phyloP scores from a whole-genome alignment of 2,113 vertebrate species.

The Neomonachus schauinslandi region DNA sequence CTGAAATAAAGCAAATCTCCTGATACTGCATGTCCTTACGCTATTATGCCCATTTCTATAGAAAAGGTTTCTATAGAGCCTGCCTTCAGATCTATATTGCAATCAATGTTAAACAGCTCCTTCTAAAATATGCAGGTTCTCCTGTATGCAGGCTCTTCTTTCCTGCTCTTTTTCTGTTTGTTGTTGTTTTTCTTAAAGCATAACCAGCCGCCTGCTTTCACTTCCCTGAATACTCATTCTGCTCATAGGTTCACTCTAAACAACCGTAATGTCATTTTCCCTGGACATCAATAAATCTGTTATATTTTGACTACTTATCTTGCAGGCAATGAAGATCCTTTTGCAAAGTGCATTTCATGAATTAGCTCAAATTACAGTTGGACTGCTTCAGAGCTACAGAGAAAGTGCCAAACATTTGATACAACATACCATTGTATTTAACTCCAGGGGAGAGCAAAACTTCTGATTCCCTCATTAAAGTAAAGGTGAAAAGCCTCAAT shows the following conservation, averaged over 20 bases:
- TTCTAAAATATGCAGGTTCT: too few species aligned
- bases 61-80: neutral
- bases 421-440: slow-evolving; percentile 83
- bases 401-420: slow-evolving; percentile 79
- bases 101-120: neutral
- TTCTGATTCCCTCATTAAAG: slow-evolving; percentile 84
- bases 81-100: fast-evolving
- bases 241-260: slow-evolving; percentile 69
- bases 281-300: slow-evolving; percentile 84
- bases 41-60: neutral
- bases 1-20: neutral
- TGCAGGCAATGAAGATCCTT: slow-evolving; percentile 84
- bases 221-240: slow-evolving; percentile 76
- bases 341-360: slow-evolving; percentile 82
- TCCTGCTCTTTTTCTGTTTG: neutral
- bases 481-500: slow-evolving; percentile 78
- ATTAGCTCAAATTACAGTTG: slow-evolving; percentile 87
- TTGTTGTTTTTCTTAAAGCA: neutral
- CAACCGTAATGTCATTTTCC: slow-evolving; percentile 76
- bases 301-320: slow-evolving; percentile 88
- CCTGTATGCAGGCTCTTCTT: neutral
- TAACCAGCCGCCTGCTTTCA: fast-evolving
- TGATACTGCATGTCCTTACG: neutral
- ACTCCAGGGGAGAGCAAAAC: slow-evolving; percentile 86
- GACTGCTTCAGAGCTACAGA: slow-evolving; percentile 74